Evolutionary conservation across 2,797 vertebrate species (phyloP), one percentile per base, ranked within the genome.

Genomic region (Scolopax rusticola): DNA sequence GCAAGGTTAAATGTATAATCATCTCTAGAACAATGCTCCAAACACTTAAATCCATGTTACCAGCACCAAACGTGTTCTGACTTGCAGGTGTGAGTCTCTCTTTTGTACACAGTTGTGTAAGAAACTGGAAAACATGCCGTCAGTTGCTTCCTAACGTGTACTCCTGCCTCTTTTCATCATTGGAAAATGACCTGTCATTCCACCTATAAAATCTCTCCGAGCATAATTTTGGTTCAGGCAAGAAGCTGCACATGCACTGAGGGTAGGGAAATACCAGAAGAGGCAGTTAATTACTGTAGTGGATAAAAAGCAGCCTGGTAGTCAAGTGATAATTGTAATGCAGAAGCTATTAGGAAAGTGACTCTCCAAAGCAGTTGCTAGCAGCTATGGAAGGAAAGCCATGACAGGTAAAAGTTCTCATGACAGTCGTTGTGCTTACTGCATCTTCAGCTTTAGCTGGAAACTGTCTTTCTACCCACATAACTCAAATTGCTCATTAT

Each of bases 231-330:
- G 59, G 41, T 78, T 87, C 84, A 90, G 68, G 25, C 63, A 70
- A 89, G 89, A 75, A 80, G 57, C 47, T 84, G 82, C 33, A 67
- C 8, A 56, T 54, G 82, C 68, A 54, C 25, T 50, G 43, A 92
- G 75, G 41, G 50, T 4, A 56, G 33, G 88, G 76, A 73, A 84
- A 45, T 51, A 68, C 15, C 54, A 76, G 75, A 60, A 78, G 41
- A 57, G 75, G 47, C 84, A 93, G 65, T 89, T 95, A 93, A 94
- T 90, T 92, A 91, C 27, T 4, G 3, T 2, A 61, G 64, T 85
- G 75, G 87, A 85, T 60, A 33, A 82, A 79, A 90, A 89, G 69
- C 69, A 74, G 61, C 15, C 61, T 93, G 64, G 45, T 73, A 93
- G 90, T 88, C 59, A 41, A 94, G 64, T 59, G 79, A 51, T 91